These are phyloP conservation scores for Chaetops frenatus DNA, from an alignment of 2,113 vertebrate species.

Conservation along the genomic window DNA sequence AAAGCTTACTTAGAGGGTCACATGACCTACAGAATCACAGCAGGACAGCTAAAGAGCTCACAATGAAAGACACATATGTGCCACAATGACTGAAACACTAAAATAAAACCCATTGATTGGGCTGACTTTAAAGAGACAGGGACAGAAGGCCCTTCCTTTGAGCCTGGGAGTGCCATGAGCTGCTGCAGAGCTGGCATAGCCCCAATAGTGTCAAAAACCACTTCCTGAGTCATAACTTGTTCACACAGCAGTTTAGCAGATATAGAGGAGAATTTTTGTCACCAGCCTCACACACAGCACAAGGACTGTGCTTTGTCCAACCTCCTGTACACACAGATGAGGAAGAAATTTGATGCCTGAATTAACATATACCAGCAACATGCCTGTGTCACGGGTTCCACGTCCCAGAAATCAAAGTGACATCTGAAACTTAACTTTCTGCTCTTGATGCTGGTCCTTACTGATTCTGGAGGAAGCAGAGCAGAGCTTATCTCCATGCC, in stretches of 20 bases:
- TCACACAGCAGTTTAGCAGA: neutral
- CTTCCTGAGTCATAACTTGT: rapidly evolving
- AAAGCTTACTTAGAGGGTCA: neutral
- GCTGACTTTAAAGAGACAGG: neutral
- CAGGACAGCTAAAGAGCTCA: neutral
- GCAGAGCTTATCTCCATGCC: neutral
- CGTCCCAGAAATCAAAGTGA: neutral
- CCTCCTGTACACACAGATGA: neutral
- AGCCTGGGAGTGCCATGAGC: neutral
- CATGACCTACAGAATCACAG: neutral
- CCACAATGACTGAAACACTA: neutral
- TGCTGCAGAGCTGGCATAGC: neutral
- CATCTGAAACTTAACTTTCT: neutral
- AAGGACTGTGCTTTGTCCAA: neutral
- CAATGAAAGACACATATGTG: neutral
- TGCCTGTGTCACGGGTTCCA: neutral
- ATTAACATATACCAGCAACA: neutral
- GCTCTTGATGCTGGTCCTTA: neutral
- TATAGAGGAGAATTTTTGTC: neutral
- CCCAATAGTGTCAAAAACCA: neutral
- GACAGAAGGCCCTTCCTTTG: neutral
- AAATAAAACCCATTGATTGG: neutral
- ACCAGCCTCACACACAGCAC: neutral
- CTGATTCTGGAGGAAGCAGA: neutral
- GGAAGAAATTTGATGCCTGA: neutral